Conservation (phyloP, 2,888 invertebrate species). For the Taenaris catops region DNA sequence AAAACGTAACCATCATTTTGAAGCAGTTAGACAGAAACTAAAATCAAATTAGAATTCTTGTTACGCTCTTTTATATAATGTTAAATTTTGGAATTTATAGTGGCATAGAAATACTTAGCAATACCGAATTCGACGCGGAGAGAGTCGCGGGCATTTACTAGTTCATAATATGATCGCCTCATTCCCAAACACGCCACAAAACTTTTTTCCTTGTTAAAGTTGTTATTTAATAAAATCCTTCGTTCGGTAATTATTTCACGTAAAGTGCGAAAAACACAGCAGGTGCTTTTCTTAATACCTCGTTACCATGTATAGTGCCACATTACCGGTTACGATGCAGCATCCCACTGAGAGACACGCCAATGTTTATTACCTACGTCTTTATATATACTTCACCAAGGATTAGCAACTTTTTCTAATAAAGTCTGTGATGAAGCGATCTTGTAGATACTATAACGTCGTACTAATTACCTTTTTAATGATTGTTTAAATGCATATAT, state of each 20-base stretch:
- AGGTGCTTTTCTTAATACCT: constrained; percentile 16
- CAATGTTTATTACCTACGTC: constrained; percentile 8
- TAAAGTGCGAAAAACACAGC: constrained; percentile 20
- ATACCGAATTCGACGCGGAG: not conserved
- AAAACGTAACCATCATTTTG: too few species aligned
- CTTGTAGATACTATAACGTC: too few species aligned
- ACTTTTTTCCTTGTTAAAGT: not conserved
- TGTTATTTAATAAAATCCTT: constrained; percentile 1
- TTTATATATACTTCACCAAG: too few species aligned
- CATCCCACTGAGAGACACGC: constrained; percentile 18
- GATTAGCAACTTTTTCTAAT: too few species aligned
- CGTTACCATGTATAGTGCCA: constrained; percentile 6
- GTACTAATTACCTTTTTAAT: too few species aligned
- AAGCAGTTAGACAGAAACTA: too few species aligned
- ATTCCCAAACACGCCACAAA: not conserved
- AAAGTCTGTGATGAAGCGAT: too few species aligned
- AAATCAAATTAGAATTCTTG: too few species aligned
- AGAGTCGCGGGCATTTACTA: not conserved
- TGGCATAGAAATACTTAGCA: not conserved
- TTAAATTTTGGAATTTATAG: not conserved
- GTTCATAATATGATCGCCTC: not conserved
- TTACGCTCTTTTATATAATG: not conserved
- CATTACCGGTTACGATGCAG: constrained; percentile 9
- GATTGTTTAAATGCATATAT: too few species aligned
- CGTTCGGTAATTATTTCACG: constrained; percentile 13